Evolutionary conservation across 2,888 invertebrate species (phyloP), one percentile per base, ranked within the genome.

Genomic region (Drosophila colorata): DNA sequence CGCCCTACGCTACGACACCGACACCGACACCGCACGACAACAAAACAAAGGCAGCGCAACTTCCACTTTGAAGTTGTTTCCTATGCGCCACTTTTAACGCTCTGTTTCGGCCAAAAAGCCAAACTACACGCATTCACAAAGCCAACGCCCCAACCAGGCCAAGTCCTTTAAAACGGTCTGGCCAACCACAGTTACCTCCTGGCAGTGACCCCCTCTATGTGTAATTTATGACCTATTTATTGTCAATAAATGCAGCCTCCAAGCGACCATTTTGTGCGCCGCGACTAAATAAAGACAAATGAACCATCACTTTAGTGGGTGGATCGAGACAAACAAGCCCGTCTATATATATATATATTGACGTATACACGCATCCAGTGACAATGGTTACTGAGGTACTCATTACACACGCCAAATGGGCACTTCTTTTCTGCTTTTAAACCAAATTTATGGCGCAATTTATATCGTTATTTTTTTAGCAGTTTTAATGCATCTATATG

Each of bases 211-310:
- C 41, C 18, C 11, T 25, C 49, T 20, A 28, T 71, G 63, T 52
- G 75, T 82, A 85, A 83, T 83, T 83, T 83, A 83, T 83, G 78
- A 72, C 79, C 86, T 83, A 87, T 83, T 83, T 83, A 83, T 83
- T 81, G 83, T 82, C 83, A 87, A 83, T 83, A 83, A 83, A 83
- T 83, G 88, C 88, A 81, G 83, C 88, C 83, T 83, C 88, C 63
- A 63, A 83, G 85, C 88, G 85, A 81, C 88, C 88, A 87, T 83
- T 87, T 82, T 71, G 70, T 68, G 78, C 56, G 60, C 46, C 63
- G 63, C 71, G 83, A 59, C 83, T 69, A 83, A 83, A 83, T 83
- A 83, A 83, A 83, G 83, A 83, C 86, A 83, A 87, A 83, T 83
- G 88, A 86, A 87, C 49, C 87, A 69, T 69, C 85, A 76, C 68